These are phyloP conservation scores for Rattus rattus DNA, from an alignment of 2,113 vertebrate species.

Conservation along the genomic window DNA sequence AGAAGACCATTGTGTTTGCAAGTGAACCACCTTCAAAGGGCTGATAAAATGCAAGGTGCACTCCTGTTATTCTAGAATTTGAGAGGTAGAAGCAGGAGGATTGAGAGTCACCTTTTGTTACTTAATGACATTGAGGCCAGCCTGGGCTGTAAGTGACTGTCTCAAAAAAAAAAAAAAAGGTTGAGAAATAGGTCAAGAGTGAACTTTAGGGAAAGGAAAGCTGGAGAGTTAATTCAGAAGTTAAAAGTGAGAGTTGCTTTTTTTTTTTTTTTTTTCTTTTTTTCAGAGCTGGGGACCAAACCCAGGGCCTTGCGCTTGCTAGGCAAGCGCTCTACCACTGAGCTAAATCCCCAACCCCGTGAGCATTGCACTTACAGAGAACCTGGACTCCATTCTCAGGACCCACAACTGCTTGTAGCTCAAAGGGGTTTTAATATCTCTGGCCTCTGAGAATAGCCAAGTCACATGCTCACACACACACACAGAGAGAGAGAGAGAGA, in stretches of 20 bases:
- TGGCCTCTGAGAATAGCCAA: background rate
- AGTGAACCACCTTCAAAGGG: conserved; percentile 41
- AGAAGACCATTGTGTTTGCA: conserved; percentile 5
- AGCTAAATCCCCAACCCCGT: background rate
- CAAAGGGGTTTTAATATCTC: background rate
- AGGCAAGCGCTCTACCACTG: too few relatives aligned
- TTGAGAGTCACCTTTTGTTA: background rate
- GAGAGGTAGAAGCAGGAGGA: background rate
- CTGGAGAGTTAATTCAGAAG: background rate
- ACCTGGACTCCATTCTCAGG: background rate
- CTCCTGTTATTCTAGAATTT: background rate
- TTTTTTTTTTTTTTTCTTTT: too few relatives aligned
- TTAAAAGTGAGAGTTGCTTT: background rate
- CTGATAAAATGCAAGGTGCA: background rate
- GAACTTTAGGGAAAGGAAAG: background rate
- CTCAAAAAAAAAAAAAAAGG: background rate
- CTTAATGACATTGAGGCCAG: background rate
- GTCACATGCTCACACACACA: background rate
- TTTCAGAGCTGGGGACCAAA: too few relatives aligned
- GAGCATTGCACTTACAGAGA: background rate
- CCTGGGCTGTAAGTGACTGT: background rate
- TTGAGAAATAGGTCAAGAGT: background rate
- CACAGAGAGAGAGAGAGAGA: background rate
- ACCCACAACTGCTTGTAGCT: background rate
- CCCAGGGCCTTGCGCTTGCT: too few relatives aligned